Evolutionary conservation across 2,113 vertebrate species (phyloP), one percentile per base, ranked within the genome.

Genomic region (Nymphicus hollandicus): DNA sequence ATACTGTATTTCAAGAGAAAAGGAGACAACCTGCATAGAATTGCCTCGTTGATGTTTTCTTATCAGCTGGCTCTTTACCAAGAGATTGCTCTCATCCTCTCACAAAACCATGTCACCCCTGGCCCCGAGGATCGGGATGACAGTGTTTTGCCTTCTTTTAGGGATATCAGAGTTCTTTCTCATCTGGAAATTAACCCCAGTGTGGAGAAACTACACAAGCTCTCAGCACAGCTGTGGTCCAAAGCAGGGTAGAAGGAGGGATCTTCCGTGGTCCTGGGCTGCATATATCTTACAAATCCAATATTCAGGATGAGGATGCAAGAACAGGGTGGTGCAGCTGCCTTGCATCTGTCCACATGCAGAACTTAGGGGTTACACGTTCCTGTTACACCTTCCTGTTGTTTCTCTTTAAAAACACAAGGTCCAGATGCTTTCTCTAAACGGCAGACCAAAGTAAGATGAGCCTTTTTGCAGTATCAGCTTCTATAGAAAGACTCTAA

Each of bases 41-140:
- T 46, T 80, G 77, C 81, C 93, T 87, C 35, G 11, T 93, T 87
- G 86, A 88, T 97, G 86, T 96, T 96, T 97, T 93, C 96, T 96
- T 95, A 97, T 95, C 86, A 81, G 86, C 28, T 5, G n/a, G 77
- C 93, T 96, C 95, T 95, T 95, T 93, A 87, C 92, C 44, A 46
- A 85, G 95, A 79, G 91, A 95, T 92, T 96, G 96, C 84, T 96
- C 94, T 96, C 95, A 95, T 96, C 96, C 94, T 95, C 89, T 95
- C 86, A 97, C 93, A 97, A 96, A 96, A 94, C 93, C 58, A 9
- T 28, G 80, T 94, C 95, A 95, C 94, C 88, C 71, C 58, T 69
- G 77, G 86, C 89, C 93, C 95, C 8, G 28, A 92, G 86, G 86
- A 96, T 29, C 89, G 92, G 56, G 41, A 92, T 80, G 87, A 77